Conservation (phyloP, 2,888 invertebrate genomes). For the Baronia brevicornis region DNA sequence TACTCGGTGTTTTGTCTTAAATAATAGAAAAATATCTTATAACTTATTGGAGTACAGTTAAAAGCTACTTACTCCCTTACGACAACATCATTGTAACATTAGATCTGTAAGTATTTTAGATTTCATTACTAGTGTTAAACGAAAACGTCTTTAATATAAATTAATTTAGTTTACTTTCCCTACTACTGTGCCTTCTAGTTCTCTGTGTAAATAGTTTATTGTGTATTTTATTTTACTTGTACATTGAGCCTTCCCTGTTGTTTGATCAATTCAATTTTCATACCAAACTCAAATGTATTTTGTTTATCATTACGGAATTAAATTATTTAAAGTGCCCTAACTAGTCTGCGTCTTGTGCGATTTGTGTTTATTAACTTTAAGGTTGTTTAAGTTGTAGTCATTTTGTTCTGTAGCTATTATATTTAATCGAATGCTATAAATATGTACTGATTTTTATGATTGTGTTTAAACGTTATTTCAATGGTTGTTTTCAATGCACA, state of each 20-base stretch:
- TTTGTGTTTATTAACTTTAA: too few species aligned
- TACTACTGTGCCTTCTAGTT: conserved; percentile 72
- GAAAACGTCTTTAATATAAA: too few species aligned
- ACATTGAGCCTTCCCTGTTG: conserved; percentile 18
- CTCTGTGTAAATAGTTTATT: conserved; percentile 53
- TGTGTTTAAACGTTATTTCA: too few species aligned
- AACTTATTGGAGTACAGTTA: conserved; percentile 17
- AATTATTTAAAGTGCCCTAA: neutral
- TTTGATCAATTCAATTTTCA: conserved; percentile 23
- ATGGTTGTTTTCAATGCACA: too few species aligned
- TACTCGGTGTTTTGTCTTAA: conserved; percentile 34
- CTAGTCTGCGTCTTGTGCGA: too few species aligned
- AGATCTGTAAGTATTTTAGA: conserved; percentile 5
- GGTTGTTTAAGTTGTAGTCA: too few species aligned
- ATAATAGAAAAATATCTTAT: conserved; percentile 31
- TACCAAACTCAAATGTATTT: conserved; percentile 4
- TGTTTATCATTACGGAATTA: neutral
- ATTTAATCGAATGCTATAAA: too few species aligned
- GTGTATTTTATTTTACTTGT: conserved; percentile 13
- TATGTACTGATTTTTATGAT: too few species aligned
- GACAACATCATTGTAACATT: conserved; percentile 1
- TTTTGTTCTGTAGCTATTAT: too few species aligned
- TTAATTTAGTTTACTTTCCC: conserved; percentile 24
- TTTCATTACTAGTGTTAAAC: too few species aligned
- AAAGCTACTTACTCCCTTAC: conserved; percentile 14